phyloP scores from a whole-genome alignment of 2,888 invertebrate species.

The Clitarchus hookeri region DNA sequence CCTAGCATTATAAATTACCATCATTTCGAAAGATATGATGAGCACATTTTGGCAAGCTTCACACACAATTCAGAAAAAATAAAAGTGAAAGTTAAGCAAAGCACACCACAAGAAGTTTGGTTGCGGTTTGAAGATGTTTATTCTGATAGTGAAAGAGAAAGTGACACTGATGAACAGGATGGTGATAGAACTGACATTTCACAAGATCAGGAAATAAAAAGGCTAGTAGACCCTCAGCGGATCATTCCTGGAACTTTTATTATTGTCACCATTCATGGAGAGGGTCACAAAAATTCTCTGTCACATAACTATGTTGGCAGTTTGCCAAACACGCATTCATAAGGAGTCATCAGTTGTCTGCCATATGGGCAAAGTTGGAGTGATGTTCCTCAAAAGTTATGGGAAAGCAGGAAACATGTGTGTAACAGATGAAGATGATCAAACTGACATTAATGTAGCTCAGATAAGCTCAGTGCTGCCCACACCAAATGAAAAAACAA shows the following conservation, averaged over 20 bases:
- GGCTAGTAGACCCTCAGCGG: not conserved
- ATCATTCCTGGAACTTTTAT: conserved; percentile 8
- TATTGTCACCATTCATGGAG: conserved; percentile 2
- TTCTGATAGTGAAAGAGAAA: not conserved
- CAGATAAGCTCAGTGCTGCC: no score
- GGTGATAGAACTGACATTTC: not conserved
- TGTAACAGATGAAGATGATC: no score
- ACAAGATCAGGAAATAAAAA: not conserved
- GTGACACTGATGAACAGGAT: not conserved
- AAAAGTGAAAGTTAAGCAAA: not conserved
- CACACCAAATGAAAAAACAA: no score
- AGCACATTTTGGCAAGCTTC: not conserved
- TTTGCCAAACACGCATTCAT: not conserved
- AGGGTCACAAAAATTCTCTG: not conserved
- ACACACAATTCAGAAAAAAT: not conserved
- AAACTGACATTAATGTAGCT: no score
- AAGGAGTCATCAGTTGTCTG: no score
- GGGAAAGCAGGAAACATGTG: no score
- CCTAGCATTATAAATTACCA: not conserved
- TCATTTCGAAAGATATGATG: not conserved
- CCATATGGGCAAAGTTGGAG: no score
- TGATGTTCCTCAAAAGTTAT: no score
- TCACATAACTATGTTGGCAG: not conserved
- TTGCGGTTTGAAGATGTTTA: conserved; percentile 8
- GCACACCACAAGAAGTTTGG: not conserved